These are phyloP conservation scores for Calliopsis andreniformis DNA, from an alignment of 1,140 invertebrate species.

Conservation along the genomic window DNA sequence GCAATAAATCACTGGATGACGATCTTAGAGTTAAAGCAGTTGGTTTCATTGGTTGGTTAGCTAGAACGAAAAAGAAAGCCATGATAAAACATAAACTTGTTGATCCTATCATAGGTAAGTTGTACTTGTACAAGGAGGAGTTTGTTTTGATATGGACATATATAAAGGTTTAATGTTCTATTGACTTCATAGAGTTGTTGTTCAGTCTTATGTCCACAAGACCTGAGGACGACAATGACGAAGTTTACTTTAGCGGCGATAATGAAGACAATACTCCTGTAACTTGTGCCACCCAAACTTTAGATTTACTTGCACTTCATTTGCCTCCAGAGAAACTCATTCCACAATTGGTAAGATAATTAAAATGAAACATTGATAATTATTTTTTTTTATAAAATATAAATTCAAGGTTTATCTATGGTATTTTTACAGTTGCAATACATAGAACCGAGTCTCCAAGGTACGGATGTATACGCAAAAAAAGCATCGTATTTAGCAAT, in stretches of 20 bases:
- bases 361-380: conserved; percentile 53
- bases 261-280: conserved; percentile 84
- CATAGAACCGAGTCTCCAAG: conserved; percentile 84
- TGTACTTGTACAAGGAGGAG: not conserved
- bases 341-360: conserved; percentile 84
- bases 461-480: conserved; percentile 83
- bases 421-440: conserved; percentile 80
- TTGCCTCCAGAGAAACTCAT: conserved; percentile 90
- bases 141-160: not conserved
- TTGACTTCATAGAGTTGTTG: conserved; percentile 80
- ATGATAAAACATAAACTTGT: conserved; percentile 89
- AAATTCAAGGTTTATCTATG: conserved; percentile 12
- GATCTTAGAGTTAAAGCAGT: conserved; percentile 86
- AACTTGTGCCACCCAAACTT: conserved; percentile 87
- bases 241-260: conserved; percentile 84
- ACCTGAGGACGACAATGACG: conserved; percentile 83
- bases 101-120: conserved; percentile 84
- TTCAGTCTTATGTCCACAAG: conserved; percentile 86
- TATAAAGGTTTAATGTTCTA: not conserved
- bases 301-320: conserved; percentile 89
- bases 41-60: conserved; percentile 85
- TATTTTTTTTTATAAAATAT: not conserved
- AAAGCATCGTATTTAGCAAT: conserved; percentile 88
- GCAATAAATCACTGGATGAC: conserved; percentile 82
- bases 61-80: conserved; percentile 87